Evolutionary conservation across 1,140 invertebrate species (phyloP).

Genomic region (Marisa cornuarietis): DNA sequence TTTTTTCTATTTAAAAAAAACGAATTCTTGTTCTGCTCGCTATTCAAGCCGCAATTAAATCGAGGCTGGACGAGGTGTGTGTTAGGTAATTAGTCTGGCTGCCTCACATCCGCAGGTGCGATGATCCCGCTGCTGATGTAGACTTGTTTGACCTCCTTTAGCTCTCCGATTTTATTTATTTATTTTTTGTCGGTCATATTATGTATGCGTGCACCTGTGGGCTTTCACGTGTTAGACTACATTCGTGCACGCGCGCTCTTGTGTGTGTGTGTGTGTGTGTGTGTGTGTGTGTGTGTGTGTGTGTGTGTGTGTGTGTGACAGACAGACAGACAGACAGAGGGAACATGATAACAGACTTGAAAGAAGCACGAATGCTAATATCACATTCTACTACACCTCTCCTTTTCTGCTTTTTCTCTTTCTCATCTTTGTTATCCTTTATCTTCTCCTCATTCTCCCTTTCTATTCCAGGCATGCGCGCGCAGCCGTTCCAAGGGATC

Average conservation of each 20-base stretch:
- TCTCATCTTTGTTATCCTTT: background rate
- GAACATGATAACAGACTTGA: no score
- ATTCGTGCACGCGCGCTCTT: no score
- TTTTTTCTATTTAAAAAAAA: no score
- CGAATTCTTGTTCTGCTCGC: no score
- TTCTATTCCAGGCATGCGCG: background rate
- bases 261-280: no score
- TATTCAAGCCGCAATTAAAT: no score
- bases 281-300: no score
- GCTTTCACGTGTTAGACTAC: background rate
- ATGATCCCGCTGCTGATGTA: background rate
- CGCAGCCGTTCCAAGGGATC: constrained; percentile 12
- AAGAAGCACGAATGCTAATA: background rate
- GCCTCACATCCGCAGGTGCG: background rate
- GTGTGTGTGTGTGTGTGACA: no score
- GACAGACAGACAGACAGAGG: no score
- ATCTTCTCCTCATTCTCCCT: background rate
- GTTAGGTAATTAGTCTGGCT: no score
- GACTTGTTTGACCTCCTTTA: background rate
- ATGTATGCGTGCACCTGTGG: background rate
- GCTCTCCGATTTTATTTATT: background rate
- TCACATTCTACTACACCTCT: background rate
- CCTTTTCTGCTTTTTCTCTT: background rate
- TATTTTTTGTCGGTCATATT: background rate
- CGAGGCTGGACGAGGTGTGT: no score